phyloP scores from a whole-genome alignment of 2,797 vertebrate genomes.

The Limosa lapponica region DNA sequence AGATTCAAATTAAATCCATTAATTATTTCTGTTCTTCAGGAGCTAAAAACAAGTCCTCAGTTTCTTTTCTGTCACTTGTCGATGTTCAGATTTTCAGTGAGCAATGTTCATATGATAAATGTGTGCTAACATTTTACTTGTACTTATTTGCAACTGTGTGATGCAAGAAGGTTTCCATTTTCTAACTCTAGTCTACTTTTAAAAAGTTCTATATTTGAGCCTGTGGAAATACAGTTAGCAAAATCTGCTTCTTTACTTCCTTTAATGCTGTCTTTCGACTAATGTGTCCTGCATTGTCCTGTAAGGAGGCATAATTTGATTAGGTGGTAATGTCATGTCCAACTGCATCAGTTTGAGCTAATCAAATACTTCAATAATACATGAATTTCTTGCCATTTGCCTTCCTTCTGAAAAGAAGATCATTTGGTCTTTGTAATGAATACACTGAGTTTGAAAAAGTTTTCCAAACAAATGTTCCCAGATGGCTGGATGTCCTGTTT shows the following conservation, averaged over 20 bases:
- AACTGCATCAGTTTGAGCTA: not conserved
- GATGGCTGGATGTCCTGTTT: not conserved
- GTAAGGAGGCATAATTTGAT: not conserved
- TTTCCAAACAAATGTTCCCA: not conserved
- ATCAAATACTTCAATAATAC: not conserved
- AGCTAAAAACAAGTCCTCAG: constrained; percentile 15
- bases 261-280: not conserved
- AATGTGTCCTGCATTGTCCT: not conserved
- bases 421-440: not conserved
- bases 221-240: not conserved
- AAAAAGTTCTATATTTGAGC: not conserved
- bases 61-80: constrained; percentile 23
- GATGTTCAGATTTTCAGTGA: not conserved
- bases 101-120: not conserved
- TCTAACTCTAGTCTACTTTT: not conserved
- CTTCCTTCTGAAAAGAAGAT: not conserved
- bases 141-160: not conserved
- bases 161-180: not conserved
- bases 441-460: not conserved
- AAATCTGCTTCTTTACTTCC: not conserved
- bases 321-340: not conserved
- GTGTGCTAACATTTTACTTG: not conserved
- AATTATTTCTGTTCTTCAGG: constrained; percentile 11
- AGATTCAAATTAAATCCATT: constrained; percentile 22
- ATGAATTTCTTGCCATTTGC: not conserved